phyloP scores from a whole-genome alignment of 1,140 invertebrate genomes.

The Drosophila simulans region DNA sequence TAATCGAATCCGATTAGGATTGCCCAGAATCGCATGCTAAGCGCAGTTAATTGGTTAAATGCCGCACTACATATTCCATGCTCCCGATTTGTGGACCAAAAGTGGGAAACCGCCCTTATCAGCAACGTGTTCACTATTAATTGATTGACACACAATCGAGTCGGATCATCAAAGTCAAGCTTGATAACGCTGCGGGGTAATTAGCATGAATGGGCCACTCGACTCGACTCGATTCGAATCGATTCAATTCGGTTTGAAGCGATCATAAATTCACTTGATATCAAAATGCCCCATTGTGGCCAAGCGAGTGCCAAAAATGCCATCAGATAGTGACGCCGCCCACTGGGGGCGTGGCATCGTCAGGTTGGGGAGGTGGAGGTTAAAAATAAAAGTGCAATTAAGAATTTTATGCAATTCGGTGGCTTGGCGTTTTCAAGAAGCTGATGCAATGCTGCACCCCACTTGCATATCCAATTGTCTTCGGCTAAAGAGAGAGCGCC shows the following conservation, averaged over 20 bases:
- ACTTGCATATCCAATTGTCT: slow-evolving; percentile 68
- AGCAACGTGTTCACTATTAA: slow-evolving; percentile 62
- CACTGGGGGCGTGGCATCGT: slow-evolving; percentile 21
- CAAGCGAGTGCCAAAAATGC: slow-evolving; percentile 6
- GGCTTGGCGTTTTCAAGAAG: slow-evolving; percentile 41
- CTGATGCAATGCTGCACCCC: slow-evolving; percentile 67
- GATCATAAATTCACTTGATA: slow-evolving; percentile 41
- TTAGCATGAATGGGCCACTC: slow-evolving; percentile 52
- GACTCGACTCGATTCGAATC: neutral
- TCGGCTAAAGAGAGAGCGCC: slow-evolving; percentile 24
- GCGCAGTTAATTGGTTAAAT: slow-evolving; percentile 18
- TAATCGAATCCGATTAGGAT: slow-evolving; percentile 12
- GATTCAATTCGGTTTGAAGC: too few species aligned
- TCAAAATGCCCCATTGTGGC: slow-evolving; percentile 18
- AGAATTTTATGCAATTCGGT: slow-evolving; percentile 41
- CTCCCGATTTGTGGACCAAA: neutral
- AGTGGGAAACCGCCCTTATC: slow-evolving; percentile 42
- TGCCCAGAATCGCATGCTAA: slow-evolving; percentile 19
- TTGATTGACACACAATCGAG: slow-evolving; percentile 62
- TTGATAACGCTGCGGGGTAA: slow-evolving; percentile 44
- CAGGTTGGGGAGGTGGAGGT: slow-evolving; percentile 16
- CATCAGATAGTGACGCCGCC: neutral
- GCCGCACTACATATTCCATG: slow-evolving; percentile 9
- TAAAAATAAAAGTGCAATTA: slow-evolving; percentile 35
- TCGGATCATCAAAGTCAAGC: slow-evolving; percentile 59